Evolutionary conservation across 2,113 vertebrate genomes (phyloP).

Genomic region (Seriola rivoliana): DNA sequence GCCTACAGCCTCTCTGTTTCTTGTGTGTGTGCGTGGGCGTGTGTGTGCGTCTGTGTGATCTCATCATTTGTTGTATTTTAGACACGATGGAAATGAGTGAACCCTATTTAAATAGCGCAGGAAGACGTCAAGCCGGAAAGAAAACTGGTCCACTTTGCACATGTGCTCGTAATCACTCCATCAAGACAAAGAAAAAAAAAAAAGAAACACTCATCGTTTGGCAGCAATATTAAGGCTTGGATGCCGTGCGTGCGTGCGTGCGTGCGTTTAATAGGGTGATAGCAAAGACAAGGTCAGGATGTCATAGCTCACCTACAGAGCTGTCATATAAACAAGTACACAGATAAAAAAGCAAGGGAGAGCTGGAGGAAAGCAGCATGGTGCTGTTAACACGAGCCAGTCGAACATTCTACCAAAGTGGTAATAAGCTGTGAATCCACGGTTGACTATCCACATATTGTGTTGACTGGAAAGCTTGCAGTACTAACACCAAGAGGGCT

Average conservation of each 20-base stretch:
- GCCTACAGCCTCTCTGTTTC: conserved; percentile 57
- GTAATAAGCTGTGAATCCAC: conserved; percentile 49
- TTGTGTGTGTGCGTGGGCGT: conserved; percentile 8
- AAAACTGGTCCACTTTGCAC: conserved; percentile 17
- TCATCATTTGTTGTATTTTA: conserved; percentile 52
- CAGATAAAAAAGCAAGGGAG: conserved; percentile 12
- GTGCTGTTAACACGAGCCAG: not conserved
- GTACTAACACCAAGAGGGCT: conserved; percentile 11
- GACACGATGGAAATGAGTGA: conserved; percentile 19
- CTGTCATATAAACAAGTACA: conserved; percentile 40
- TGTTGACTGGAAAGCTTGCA: conserved; percentile 25
- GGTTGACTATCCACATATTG: conserved; percentile 42
- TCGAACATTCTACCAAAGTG: conserved; percentile 24
- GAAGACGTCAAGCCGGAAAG: conserved; percentile 5
- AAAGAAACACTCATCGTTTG: not conserved
- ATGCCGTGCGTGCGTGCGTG: not conserved
- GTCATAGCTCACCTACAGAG: conserved; percentile 44
- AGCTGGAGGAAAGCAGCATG: not conserved
- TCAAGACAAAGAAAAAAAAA: not conserved
- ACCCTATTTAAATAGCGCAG: conserved; percentile 20
- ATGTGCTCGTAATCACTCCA: not conserved
- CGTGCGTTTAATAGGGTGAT: conserved; percentile 41
- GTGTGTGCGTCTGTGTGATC: conserved; percentile 41
- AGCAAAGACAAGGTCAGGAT: conserved; percentile 28
- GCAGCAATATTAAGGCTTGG: not conserved